Percentiles rank a stretch among this genome's conserved stretches.
Conservation (phyloP, 2,113 vertebrate genomes). For the Barbus barbus region DNA sequence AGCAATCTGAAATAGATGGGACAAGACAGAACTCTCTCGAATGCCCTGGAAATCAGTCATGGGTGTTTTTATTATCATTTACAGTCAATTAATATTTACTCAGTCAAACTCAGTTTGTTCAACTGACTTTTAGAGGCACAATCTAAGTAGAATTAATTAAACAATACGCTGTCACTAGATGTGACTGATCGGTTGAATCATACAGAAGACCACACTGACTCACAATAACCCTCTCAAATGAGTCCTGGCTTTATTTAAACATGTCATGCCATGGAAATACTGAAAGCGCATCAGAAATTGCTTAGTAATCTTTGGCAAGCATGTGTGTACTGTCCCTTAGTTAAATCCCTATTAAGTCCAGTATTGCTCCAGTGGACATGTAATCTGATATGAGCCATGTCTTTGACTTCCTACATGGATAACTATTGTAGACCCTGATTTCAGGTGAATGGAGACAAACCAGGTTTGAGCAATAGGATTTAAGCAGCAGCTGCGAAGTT, state of each 20-base stretch:
- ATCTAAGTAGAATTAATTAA: slow-evolving; percentile 17
- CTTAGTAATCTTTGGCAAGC: neutral
- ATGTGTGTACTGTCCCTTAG: slow-evolving; percentile 53
- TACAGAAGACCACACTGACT: slow-evolving; percentile 20
- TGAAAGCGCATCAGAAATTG: slow-evolving; percentile 50
- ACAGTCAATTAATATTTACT: slow-evolving; percentile 5
- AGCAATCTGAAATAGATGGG: slow-evolving; percentile 52
- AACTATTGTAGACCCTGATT: slow-evolving; percentile 71
- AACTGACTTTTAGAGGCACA: neutral
- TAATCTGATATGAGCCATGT: slow-evolving; percentile 63
- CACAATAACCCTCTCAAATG: slow-evolving; percentile 11
- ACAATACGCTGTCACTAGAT: neutral
- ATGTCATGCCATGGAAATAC: slow-evolving; percentile 45
- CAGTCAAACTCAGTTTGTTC: neutral
- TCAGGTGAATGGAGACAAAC: slow-evolving; percentile 66
- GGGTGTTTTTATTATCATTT: neutral
- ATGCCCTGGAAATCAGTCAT: slow-evolving; percentile 42
- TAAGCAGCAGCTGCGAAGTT: slow-evolving; percentile 72
- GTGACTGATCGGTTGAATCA: neutral
- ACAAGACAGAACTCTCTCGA: slow-evolving; percentile 58
- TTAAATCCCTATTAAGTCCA: slow-evolving; percentile 63
- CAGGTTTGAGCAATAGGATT: slow-evolving; percentile 80
- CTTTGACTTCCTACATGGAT: slow-evolving; percentile 66
- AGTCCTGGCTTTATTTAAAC: slow-evolving; percentile 44
- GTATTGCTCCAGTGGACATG: slow-evolving; percentile 46